phyloP scores from a whole-genome alignment of 2,888 invertebrate genomes.

The Tillus elongatus region DNA sequence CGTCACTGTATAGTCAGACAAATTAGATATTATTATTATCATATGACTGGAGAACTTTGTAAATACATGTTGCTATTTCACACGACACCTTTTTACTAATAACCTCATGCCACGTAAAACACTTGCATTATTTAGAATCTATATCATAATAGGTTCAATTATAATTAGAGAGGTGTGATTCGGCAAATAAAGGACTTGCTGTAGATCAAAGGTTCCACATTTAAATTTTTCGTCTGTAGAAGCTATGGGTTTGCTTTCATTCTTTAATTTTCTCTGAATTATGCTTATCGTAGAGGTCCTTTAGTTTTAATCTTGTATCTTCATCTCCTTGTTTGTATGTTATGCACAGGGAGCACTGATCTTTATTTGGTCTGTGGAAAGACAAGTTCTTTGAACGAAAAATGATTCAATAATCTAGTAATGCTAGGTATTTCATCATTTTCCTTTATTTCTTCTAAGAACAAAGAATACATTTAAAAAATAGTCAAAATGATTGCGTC shows the following conservation, averaged over 20 bases:
- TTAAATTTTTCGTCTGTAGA: constrained; percentile 3
- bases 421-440: constrained; percentile 2
- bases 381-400: constrained; percentile 11
- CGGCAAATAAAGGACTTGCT: constrained; percentile 16
- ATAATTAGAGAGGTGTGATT: constrained; percentile 13
- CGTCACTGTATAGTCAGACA: too few species aligned
- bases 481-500: too few species aligned
- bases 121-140: constrained; percentile 14
- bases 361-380: constrained; percentile 8
- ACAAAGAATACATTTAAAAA: too few species aligned
- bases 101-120: too few species aligned
- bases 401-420: constrained; percentile 7
- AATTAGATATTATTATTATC: too few species aligned
- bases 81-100: too few species aligned
- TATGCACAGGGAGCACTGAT: too few species aligned
- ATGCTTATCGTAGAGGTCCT: too few species aligned
- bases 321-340: constrained; percentile 17
- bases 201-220: constrained; percentile 13
- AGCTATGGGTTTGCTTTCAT: constrained; percentile 8
- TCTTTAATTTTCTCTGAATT: constrained; percentile 9
- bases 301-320: constrained; percentile 14
- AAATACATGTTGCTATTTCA: too few species aligned
- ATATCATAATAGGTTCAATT: constrained; percentile 15
- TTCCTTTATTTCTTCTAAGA: too few species aligned
- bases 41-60: too few species aligned